Percentiles rank a stretch among this genome's conserved stretches.
These are phyloP conservation scores for Scaptomyza flava DNA, from an alignment of 2,888 invertebrate genomes.

Conservation along the genomic window DNA sequence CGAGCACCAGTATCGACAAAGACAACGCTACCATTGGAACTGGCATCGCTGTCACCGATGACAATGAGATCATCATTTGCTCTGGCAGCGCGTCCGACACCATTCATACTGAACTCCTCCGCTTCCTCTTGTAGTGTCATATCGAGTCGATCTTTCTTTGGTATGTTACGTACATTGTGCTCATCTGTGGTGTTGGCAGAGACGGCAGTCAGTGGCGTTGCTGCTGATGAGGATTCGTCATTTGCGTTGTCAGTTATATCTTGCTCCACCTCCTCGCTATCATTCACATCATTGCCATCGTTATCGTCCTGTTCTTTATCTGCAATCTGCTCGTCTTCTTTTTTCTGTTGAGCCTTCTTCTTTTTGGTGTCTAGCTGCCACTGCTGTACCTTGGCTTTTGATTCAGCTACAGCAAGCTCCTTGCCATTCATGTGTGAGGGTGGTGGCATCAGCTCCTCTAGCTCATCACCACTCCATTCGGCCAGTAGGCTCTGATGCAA, in stretches of 20 bases:
- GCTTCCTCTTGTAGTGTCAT: constrained; percentile 59
- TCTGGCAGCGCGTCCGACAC: not conserved
- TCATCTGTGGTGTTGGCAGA: constrained; percentile 26
- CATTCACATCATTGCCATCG: not conserved
- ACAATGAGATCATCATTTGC: constrained; percentile 49
- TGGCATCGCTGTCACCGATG: constrained; percentile 67
- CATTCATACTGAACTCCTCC: constrained; percentile 70
- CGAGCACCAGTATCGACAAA: constrained; percentile 36
- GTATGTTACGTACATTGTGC: constrained; percentile 83
- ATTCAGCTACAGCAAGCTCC: not conserved
- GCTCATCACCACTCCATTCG: constrained; percentile 90
- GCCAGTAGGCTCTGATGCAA: constrained; percentile 89
- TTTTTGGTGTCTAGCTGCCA: not conserved
- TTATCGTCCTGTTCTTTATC: not conserved
- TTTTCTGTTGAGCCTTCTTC: not conserved
- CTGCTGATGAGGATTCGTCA: not conserved
- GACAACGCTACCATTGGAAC: constrained; percentile 64
- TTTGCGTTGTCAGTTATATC: not conserved
- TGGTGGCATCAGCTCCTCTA: constrained; percentile 11
- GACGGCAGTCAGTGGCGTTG: not conserved
- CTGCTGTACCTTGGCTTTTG: not conserved
- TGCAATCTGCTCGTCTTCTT: not conserved
- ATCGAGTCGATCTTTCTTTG: constrained; percentile 83
- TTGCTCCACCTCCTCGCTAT: not conserved
- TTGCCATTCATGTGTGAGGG: not conserved